Conservation (phyloP, 2,113 vertebrate genomes). For the Mormyrus lacerda region DNA sequence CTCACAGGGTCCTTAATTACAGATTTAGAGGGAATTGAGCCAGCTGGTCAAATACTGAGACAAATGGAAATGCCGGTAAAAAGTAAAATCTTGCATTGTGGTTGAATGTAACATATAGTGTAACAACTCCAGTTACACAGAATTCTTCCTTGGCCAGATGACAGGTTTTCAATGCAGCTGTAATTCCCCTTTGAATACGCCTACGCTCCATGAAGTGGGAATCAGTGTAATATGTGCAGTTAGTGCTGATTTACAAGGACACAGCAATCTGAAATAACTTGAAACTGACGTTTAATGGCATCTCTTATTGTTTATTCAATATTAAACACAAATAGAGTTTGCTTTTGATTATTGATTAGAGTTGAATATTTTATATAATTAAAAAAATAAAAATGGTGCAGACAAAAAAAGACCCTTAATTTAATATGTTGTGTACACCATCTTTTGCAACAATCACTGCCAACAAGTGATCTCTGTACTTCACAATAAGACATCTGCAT, state of each 20-base stretch:
- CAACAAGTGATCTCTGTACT: too few relatives aligned
- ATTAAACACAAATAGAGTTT: too few relatives aligned
- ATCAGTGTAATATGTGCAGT: neutral
- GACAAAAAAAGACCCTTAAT: too few relatives aligned
- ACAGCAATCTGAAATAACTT: neutral
- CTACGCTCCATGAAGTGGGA: neutral
- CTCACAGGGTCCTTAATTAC: neutral
- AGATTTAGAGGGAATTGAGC: neutral
- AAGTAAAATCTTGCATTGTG: neutral
- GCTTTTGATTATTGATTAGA: too few relatives aligned
- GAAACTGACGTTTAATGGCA: too few relatives aligned
- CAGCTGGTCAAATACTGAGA: neutral
- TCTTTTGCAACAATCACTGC: too few relatives aligned
- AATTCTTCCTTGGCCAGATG: neutral
- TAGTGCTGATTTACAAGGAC: neutral
- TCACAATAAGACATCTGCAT: too few relatives aligned
- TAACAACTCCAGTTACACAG: neutral
- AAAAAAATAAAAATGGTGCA: too few relatives aligned
- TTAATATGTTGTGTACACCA: too few relatives aligned
- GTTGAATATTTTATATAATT: too few relatives aligned
- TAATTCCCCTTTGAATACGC: neutral
- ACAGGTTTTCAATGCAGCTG: neutral
- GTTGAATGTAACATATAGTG: neutral
- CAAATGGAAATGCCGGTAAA: neutral
- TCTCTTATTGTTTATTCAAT: too few relatives aligned